These are phyloP conservation scores for Trichogramma evanescens DNA, from an alignment of 2,888 invertebrate genomes.

Conservation along the genomic window DNA sequence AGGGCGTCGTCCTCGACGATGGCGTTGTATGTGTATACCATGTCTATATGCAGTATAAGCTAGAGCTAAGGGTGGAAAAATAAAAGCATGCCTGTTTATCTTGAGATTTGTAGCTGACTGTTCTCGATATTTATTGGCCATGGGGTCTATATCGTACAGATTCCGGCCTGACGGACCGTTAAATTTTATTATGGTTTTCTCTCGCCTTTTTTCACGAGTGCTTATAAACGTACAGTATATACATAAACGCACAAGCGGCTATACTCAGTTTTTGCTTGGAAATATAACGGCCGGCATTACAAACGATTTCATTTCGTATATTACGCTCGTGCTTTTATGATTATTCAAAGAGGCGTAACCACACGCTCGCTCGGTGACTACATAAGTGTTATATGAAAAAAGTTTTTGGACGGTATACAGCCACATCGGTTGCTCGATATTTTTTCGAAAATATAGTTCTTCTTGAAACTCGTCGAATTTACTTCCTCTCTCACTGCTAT, in stretches of 20 bases:
- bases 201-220: slow-evolving; percentile 13
- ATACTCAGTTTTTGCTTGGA: background rate
- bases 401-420: background rate
- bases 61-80: slow-evolving; percentile 32
- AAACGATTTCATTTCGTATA: slow-evolving; percentile 21
- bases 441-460: background rate
- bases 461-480: too few species aligned
- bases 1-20: too few species aligned
- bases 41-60: background rate
- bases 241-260: background rate
- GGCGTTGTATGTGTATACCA: background rate
- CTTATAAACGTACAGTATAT: background rate
- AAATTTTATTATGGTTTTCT: slow-evolving; percentile 39
- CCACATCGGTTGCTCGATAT: background rate
- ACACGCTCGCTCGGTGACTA: too few species aligned
- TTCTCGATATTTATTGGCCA: slow-evolving; percentile 41
- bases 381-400: too few species aligned
- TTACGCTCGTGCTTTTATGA: slow-evolving; percentile 13
- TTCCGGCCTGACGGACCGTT: slow-evolving; percentile 37
- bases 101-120: slow-evolving; percentile 42
- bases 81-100: slow-evolving; percentile 37
- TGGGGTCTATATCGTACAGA: slow-evolving; percentile 4
- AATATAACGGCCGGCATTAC: slow-evolving; percentile 14
- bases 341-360: slow-evolving; percentile 17
- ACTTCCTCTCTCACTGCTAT: too few species aligned